Base-by-base conservation (phyloP, 2,797 vertebrate species). In the Acestrorhynchus altus region DNA sequence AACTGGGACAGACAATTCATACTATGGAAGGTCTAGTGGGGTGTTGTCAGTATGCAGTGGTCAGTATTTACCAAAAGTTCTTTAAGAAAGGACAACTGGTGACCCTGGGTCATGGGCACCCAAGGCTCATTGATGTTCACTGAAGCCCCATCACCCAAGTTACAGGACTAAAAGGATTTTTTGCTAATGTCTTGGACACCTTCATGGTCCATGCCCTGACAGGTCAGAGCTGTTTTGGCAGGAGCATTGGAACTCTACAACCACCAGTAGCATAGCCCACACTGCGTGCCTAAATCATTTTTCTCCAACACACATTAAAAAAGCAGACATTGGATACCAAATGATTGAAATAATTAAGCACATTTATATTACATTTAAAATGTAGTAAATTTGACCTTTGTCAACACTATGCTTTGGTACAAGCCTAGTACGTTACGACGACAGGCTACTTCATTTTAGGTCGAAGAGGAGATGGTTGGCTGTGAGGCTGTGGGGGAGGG, bases 371-470 rank as follows among this genome's bases (percentile, higher is more conserved):
- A 18, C 18, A 1, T 54, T 20, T 8, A 26, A 59, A 16, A 26
- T 28, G 8, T 59, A 16, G 56, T 31, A 26, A 57, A 57, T 57
- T 13, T 22, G 24, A 57, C 24, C 3, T 15, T 35, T 35, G 31
- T 35, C 31, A 2, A 35, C 2, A 49, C 46, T 49, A 18, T 7
- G 6, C 15, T 59, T 31, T 28, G 20, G 66, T 10, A 22, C 22
- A 49, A 49, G 61, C 51, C 22, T 56, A 73, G 65, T 12, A n/a
- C n/a, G 4, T 57, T 72, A 56, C 42, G 39, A 82, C 68, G 75
- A 52, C 60, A 13, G 20, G 40, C 51, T 42, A 51, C 51, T 42
- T 64, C 22, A 11, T 42, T 42, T 64, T 3, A 5, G 35, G 24
- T 40, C 9, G 70, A 20, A 31, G 8, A 47, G 20, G 20, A 47